Conservation (phyloP, 2,888 invertebrate species). For the Monoplex corrugatus region DNA sequence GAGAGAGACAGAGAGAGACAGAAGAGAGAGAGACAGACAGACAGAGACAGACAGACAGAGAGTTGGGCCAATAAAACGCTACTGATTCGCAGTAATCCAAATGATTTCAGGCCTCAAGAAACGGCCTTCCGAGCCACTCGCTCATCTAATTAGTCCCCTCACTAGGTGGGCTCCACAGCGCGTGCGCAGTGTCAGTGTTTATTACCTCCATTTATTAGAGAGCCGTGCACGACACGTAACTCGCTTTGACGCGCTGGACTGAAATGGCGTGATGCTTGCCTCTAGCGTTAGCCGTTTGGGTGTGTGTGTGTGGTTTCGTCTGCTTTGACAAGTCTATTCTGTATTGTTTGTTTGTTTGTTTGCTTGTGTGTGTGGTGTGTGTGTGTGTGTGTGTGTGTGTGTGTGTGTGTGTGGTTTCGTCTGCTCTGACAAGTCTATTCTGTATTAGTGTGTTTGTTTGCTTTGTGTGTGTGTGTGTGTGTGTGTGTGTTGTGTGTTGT, state of each 20-base stretch:
- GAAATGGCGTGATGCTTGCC: slow-evolving; percentile 14
- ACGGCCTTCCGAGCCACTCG: neutral
- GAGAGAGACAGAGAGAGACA: neutral
- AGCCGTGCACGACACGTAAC: slow-evolving; percentile 48
- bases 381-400: no score
- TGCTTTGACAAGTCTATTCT: neutral
- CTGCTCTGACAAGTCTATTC: no score
- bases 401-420: no score
- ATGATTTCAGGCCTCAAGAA: slow-evolving; percentile 41
- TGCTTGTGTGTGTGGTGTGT: no score
- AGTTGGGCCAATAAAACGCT: slow-evolving; percentile 23
- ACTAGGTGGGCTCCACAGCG: slow-evolving; percentile 46
- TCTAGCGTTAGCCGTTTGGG: neutral
- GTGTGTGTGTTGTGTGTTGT: no score
- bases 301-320: neutral
- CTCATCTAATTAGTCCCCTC: slow-evolving; percentile 48
- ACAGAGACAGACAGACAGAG: neutral
- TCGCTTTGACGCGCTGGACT: slow-evolving; percentile 41
- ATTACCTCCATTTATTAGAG: slow-evolving; percentile 52
- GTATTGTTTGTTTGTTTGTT: neutral
- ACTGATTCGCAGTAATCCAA: slow-evolving; percentile 43
- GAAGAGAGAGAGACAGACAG: neutral
- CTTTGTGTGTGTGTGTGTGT: no score
- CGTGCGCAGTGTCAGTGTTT: slow-evolving; percentile 51
- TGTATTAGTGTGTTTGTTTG: no score